Conservation (phyloP, 2,888 invertebrate genomes). For the Ectemnius cavifrons region DNA sequence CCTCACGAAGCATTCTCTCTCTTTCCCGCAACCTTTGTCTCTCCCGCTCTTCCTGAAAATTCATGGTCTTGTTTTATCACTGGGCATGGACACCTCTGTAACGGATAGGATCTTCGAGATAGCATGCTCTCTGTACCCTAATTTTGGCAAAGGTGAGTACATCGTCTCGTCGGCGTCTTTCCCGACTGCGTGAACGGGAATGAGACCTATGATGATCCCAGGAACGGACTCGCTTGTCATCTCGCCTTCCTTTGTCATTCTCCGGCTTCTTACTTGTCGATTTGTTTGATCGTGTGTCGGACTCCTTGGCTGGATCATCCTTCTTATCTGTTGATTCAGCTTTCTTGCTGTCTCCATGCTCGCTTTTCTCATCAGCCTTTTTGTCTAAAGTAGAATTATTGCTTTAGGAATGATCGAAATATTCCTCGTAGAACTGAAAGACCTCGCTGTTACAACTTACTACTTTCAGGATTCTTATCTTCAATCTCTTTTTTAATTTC, state of each 20-base stretch:
- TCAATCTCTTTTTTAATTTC: constrained; percentile 79
- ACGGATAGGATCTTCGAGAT: constrained; percentile 1
- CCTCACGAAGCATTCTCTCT: constrained; percentile 88
- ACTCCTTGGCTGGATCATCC: constrained; percentile 72
- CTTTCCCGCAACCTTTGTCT: constrained; percentile 87
- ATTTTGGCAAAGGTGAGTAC: constrained; percentile 90
- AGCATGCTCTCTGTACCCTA: constrained; percentile 79
- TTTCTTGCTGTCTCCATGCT: constrained; percentile 78
- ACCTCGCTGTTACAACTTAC: constrained; percentile 49
- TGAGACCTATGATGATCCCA: constrained; percentile 73
- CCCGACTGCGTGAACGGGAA: constrained; percentile 74
- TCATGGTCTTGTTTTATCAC: too few species aligned
- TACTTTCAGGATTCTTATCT: constrained; percentile 75
- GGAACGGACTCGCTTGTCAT: constrained; percentile 75
- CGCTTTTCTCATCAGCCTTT: constrained; percentile 66
- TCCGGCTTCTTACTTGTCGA: constrained; percentile 78
- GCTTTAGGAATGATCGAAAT: constrained; percentile 11
- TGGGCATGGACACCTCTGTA: too few species aligned
- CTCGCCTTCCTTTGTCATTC: constrained; percentile 72
- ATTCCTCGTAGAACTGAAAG: background rate
- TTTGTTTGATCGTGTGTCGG: constrained; percentile 79
- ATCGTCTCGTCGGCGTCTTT: constrained; percentile 82
- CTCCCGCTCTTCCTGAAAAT: constrained; percentile 84
- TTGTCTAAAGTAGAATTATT: constrained; percentile 41
- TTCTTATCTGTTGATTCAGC: constrained; percentile 77